Evolutionary conservation across 2,888 invertebrate genomes (phyloP).

Genomic region (Morinoia aosen): DNA sequence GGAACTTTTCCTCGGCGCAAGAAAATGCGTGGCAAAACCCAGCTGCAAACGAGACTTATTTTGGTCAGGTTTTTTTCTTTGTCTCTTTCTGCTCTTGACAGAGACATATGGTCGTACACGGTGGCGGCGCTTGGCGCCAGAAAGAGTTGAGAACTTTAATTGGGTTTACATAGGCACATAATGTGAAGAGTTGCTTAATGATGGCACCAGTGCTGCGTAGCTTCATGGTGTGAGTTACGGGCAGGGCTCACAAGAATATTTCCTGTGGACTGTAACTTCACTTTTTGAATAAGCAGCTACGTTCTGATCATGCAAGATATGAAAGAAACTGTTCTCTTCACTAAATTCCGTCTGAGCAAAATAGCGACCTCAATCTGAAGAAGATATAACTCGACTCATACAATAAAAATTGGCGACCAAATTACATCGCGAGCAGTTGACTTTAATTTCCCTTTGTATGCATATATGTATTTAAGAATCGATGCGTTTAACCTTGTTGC

Average conservation of each 20-base stretch:
- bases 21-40: conserved; percentile 20
- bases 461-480: no score
- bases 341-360: not conserved
- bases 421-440: no score
- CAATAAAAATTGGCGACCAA: no score
- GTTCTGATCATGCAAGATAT: no score
- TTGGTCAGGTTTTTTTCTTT: conserved; percentile 31
- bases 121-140: not conserved
- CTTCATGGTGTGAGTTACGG: not conserved
- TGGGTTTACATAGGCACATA: not conserved
- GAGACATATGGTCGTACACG: not conserved
- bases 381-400: not conserved
- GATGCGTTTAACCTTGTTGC: no score
- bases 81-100: not conserved
- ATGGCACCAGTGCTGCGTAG: not conserved
- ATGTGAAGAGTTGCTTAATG: not conserved
- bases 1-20: conserved; percentile 41
- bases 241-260: not conserved
- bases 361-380: not conserved
- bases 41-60: conserved; percentile 48
- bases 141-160: not conserved
- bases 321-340: no score
- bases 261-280: no score
- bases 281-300: no score
- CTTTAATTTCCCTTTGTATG: no score